phyloP scores from a whole-genome alignment of 2,797 vertebrate species.

The Thamnophis elegans region DNA sequence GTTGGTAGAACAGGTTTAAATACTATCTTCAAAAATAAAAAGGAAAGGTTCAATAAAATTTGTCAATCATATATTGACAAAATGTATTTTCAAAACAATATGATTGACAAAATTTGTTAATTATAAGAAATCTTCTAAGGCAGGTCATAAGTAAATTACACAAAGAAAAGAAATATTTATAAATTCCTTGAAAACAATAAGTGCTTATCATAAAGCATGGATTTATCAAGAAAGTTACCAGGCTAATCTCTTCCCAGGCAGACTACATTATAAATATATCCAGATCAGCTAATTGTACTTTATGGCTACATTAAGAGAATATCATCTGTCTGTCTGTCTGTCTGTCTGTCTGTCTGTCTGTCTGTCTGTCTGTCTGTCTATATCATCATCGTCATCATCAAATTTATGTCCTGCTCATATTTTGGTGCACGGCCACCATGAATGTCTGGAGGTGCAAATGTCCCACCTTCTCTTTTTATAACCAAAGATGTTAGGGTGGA shows the following conservation, averaged over 20 bases:
- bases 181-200: too few relatives aligned
- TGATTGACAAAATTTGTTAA: not conserved
- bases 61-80: not conserved
- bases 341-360: too few relatives aligned
- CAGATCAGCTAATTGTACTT: too few relatives aligned
- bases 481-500: not conserved
- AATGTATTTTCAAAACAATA: not conserved
- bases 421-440: too few relatives aligned
- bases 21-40: not conserved
- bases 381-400: too few relatives aligned
- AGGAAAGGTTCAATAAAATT: not conserved
- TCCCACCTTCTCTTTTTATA: not conserved
- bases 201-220: not conserved
- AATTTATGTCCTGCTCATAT: too few relatives aligned
- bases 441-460: not conserved
- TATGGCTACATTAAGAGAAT: too few relatives aligned
- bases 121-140: not conserved
- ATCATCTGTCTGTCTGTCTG: too few relatives aligned
- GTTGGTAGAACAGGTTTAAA: not conserved
- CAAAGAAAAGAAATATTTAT: not conserved
- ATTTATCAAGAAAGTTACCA: not conserved
- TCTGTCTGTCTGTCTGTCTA: too few relatives aligned
- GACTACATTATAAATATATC: not conserved
- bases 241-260: not conserved
- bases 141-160: not conserved